Evolutionary conservation across 2,888 invertebrate genomes (phyloP).

Genomic region (Syrphus vitripennis): DNA sequence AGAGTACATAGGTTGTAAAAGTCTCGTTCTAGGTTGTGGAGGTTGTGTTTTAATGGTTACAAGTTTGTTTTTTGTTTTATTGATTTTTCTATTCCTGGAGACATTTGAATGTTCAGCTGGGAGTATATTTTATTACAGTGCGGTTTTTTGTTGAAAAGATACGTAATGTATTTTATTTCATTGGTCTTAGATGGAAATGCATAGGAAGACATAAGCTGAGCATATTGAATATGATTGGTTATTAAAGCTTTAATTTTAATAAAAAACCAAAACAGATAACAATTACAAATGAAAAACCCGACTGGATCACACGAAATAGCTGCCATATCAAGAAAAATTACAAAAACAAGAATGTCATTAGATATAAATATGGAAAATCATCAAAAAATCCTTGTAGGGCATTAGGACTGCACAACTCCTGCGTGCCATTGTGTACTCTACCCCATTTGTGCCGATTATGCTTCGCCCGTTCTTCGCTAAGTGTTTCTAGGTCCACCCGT

Average conservation of each 20-base stretch:
- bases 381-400: too few species aligned
- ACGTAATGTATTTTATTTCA: neutral
- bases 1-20: neutral
- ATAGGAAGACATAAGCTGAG: neutral
- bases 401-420: too few species aligned
- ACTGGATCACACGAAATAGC: too few species aligned
- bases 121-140: slow-evolving; percentile 5
- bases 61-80: slow-evolving; percentile 37
- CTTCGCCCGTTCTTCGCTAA: too few species aligned
- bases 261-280: neutral
- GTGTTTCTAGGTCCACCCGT: too few species aligned
- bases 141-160: slow-evolving; percentile 10
- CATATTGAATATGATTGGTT: neutral
- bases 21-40: neutral
- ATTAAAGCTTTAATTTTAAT: neutral
- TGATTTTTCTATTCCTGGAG: slow-evolving; percentile 14
- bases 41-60: slow-evolving; percentile 21
- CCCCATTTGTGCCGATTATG: too few species aligned
- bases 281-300: too few species aligned
- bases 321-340: too few species aligned
- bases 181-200: neutral
- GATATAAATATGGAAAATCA: too few species aligned
- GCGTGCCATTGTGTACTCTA: too few species aligned
- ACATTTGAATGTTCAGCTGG: slow-evolving; percentile 17
- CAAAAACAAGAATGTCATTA: too few species aligned